Base-by-base conservation (phyloP, 2,888 invertebrate genomes). In the Mimachlamys varia region DNA sequence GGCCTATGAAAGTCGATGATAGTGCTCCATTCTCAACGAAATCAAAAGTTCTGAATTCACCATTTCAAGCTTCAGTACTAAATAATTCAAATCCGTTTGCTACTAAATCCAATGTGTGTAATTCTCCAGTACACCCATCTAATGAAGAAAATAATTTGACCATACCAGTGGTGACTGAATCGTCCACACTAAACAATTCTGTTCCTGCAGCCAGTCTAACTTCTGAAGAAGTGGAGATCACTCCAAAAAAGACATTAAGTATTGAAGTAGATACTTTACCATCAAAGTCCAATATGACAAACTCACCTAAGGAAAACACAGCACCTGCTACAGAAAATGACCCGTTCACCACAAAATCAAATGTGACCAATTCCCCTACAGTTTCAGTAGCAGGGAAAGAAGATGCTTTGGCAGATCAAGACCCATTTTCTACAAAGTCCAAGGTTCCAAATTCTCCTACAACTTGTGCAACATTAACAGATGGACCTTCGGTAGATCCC, bases 41-140 rank as follows among this genome's bases (percentile, higher is more conserved):
- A 50, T 89, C 89, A 5, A 88, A 89, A n/a, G 50, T 91, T 87
- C 88, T 90, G 5, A 90, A 91, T 17, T 91, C 92, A 27, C 93
- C 93, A 15, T 87, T 53, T 12, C 53, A 53, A 53, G 53, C 93
- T 37, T 38, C 38, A 37, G 53, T 33, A 10, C 27, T 76, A 15
- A 33, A 33, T 53, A 89, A 87, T 50, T 58, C 90, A 90, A 90
- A 89, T 37, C 89, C 87, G 0, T 87, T 44, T 87, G 88, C 53
- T 33, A 87, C 90, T 44, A 90, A 88, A 55, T 27, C 89, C 13
- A 90, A 88, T 38, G 44, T 88, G 17, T 76, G 58, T 76, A 90
- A 90, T 5, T 76, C 76, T 33, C 76, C 88, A 17, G n/a, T 58
- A 27, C 13, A 27, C 33, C 38, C 50, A 33, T 7, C 37, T 10